A percentile compares a stretch with the other conserved stretches of the same genome.
These are phyloP conservation scores for Gymnocephalus cernua DNA, from an alignment of 2,113 vertebrate genomes.

Conservation along the genomic window DNA sequence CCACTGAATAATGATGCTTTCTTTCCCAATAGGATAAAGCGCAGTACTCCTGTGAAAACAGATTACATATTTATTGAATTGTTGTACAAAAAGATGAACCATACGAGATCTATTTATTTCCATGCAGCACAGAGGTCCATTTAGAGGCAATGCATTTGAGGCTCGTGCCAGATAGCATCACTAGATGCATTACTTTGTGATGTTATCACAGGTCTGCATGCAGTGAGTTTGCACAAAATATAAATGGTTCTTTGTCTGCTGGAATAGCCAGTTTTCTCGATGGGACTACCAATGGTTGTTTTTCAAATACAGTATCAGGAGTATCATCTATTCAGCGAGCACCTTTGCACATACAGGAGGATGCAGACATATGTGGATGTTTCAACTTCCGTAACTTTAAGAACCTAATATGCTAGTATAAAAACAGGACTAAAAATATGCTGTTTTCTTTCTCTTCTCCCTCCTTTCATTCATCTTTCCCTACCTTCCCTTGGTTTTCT, in stretches of 20 bases:
- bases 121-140: constrained; percentile 63
- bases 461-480: constrained; percentile 69
- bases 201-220: constrained; percentile 81
- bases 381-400: constrained; percentile 38
- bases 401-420: constrained; percentile 39
- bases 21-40: constrained; percentile 55
- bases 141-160: constrained; percentile 68
- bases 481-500: constrained; percentile 46
- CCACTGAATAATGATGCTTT: constrained; percentile 68
- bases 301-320: constrained; percentile 27
- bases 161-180: constrained; percentile 78
- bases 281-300: constrained; percentile 32
- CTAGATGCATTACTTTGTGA: constrained; percentile 82
- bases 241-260: constrained; percentile 64
- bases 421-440: constrained; percentile 77
- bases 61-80: constrained; percentile 48
- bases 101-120: constrained; percentile 55
- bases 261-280: constrained; percentile 45
- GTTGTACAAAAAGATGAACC: constrained; percentile 41
- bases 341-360: constrained; percentile 27
- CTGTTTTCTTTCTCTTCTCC: constrained; percentile 75
- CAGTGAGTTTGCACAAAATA: constrained; percentile 66
- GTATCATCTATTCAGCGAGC: constrained; percentile 34
- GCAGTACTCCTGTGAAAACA: constrained; percentile 57
- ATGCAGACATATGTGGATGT: constrained; percentile 55